These are phyloP conservation scores for Amblyteles armatorius DNA, from an alignment of 2,888 invertebrate genomes.

Conservation along the genomic window DNA sequence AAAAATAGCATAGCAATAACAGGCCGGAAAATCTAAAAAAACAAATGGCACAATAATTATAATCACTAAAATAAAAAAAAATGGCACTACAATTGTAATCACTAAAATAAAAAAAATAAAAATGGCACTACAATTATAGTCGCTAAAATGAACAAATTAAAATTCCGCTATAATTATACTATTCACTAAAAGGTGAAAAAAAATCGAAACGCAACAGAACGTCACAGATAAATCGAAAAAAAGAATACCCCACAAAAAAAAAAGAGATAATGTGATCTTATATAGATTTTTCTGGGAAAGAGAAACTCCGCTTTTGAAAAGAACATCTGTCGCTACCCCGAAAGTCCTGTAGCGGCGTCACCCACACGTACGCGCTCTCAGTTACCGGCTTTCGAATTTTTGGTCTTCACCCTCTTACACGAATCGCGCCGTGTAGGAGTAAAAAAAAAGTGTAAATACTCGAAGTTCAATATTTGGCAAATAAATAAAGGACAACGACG, in stretches of 20 bases:
- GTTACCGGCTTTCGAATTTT: conserved; percentile 55
- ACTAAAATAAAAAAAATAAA: no score
- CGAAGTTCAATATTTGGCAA: conserved; percentile 79
- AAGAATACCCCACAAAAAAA: conserved; percentile 28
- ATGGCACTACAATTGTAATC: neutral
- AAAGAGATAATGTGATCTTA: neutral
- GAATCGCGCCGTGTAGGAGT: conserved; percentile 10
- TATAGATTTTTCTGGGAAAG: conserved; percentile 61
- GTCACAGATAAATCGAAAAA: neutral
- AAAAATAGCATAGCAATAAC: no score
- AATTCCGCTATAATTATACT: neutral
- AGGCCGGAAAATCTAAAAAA: no score
- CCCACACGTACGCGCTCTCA: conserved; percentile 20
- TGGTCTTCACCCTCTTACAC: conserved; percentile 34
- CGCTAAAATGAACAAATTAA: no score
- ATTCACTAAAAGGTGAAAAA: neutral
- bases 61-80: no score
- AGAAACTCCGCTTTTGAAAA: conserved; percentile 54
- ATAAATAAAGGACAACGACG: conserved; percentile 75
- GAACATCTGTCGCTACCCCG: conserved; percentile 65
- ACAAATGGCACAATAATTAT: neutral
- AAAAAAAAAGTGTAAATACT: conserved; percentile 42
- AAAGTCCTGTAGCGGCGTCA: conserved; percentile 39
- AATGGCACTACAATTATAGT: no score
- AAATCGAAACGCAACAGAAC: neutral